These are phyloP conservation scores for Triplophysa siluroides DNA, from an alignment of 2,113 vertebrate genomes.

Conservation along the genomic window DNA sequence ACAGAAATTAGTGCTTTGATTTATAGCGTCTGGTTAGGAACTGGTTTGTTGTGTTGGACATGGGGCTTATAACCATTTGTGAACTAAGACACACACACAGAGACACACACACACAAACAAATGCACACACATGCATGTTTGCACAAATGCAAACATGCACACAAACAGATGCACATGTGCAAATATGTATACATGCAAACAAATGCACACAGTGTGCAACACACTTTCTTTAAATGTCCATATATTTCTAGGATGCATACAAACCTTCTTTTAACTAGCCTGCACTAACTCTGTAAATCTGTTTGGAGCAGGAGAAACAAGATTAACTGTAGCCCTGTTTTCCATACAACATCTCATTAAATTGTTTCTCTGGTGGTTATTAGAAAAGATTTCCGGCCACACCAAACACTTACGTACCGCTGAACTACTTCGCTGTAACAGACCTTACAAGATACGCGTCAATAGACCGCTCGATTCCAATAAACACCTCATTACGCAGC, in stretches of 20 bases:
- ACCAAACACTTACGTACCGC: neutral
- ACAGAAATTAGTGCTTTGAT: neutral
- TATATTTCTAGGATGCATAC: neutral
- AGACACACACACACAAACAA: no score
- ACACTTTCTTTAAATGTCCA: neutral
- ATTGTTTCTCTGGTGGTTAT: constrained; percentile 14
- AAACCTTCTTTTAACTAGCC: neutral
- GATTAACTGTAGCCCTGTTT: neutral
- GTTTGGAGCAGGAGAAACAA: neutral
- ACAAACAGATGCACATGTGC: no score
- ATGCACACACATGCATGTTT: no score
- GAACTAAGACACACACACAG: neutral
- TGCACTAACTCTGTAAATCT: neutral
- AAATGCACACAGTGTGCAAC: no score
- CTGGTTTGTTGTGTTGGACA: neutral
- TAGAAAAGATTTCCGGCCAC: neutral
- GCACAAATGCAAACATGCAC: no score
- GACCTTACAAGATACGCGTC: neutral
- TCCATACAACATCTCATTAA: neutral
- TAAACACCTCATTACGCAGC: neutral
- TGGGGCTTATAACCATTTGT: neutral
- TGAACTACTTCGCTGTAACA: neutral
- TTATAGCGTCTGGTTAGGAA: neutral
- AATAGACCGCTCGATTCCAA: neutral
- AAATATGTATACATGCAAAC: no score